These are phyloP conservation scores for Euura lappo DNA, from an alignment of 1,140 invertebrate species.

Conservation along the genomic window DNA sequence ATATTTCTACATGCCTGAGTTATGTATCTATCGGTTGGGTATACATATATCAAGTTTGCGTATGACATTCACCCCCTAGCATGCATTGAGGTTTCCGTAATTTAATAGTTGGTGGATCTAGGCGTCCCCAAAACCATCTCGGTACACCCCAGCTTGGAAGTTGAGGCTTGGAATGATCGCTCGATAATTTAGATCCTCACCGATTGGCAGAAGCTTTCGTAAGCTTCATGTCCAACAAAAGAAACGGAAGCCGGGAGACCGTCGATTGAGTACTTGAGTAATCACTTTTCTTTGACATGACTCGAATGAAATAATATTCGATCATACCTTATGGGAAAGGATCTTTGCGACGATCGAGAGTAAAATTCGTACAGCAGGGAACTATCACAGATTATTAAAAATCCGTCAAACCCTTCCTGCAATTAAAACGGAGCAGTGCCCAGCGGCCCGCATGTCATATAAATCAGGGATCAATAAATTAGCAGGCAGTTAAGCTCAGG, in stretches of 20 bases:
- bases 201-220: neutral
- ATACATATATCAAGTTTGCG: neutral
- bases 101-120: conserved; percentile 4
- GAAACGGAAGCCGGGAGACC: neutral
- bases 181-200: conserved; percentile 4
- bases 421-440: conserved; percentile 31
- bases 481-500: conserved; percentile 37
- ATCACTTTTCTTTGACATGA: neutral
- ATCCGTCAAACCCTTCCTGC: conserved; percentile 34
- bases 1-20: too few relatives aligned
- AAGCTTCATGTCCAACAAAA: neutral
- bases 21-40: too few relatives aligned
- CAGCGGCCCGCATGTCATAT: conserved; percentile 31
- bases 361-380: too few relatives aligned
- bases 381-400: conserved; percentile 17
- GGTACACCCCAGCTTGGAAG: neutral
- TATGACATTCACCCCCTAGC: neutral
- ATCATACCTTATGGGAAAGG: too few relatives aligned
- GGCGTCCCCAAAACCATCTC: neutral
- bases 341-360: too few relatives aligned
- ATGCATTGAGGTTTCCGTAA: neutral
- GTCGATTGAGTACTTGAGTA: neutral
- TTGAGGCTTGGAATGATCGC: neutral
- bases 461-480: conserved; percentile 49
- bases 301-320: too few relatives aligned